Percentiles rank a stretch among this genome's conserved stretches.
phyloP scores from a whole-genome alignment of 2,888 invertebrate genomes.

The Caenorhabditis uteleia region DNA sequence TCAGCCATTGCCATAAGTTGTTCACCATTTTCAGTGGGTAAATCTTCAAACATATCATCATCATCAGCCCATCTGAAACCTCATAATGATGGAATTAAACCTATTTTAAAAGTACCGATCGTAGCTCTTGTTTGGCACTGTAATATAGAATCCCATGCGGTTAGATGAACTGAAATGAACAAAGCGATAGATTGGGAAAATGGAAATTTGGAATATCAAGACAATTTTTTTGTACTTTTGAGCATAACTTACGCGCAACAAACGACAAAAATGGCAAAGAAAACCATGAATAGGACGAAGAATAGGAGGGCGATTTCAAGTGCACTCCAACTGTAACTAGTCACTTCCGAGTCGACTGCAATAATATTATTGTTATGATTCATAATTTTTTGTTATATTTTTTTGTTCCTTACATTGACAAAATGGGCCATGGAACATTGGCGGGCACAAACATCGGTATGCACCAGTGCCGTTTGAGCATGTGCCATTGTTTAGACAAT shows the following conservation, averaged over 20 bases:
- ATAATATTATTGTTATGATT: slow-evolving; percentile 12
- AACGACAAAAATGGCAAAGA: slow-evolving; percentile 32
- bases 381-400: slow-evolving; percentile 5
- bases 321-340: slow-evolving; percentile 29
- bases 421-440: slow-evolving; percentile 39
- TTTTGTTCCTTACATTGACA: slow-evolving; percentile 37
- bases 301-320: slow-evolving; percentile 27
- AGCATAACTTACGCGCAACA: slow-evolving; percentile 34
- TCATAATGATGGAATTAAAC: no score
- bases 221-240: neutral
- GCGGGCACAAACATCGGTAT: slow-evolving; percentile 28
- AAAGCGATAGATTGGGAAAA: no score
- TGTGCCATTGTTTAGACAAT: slow-evolving; percentile 38
- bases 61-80: slow-evolving; percentile 40
- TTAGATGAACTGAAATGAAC: slow-evolving; percentile 33
- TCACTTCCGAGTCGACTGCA: slow-evolving; percentile 33
- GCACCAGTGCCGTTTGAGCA: slow-evolving; percentile 24
- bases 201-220: neutral
- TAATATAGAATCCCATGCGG: slow-evolving; percentile 39
- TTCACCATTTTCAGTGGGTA: slow-evolving; percentile 33
- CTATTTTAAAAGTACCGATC: slow-evolving; percentile 21
- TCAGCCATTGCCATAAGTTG: slow-evolving; percentile 40
- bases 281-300: slow-evolving; percentile 34
- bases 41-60: slow-evolving; percentile 41
- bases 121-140: slow-evolving; percentile 37